phyloP scores from a whole-genome alignment of 2,888 invertebrate genomes.

The Drosophila emarginata region DNA sequence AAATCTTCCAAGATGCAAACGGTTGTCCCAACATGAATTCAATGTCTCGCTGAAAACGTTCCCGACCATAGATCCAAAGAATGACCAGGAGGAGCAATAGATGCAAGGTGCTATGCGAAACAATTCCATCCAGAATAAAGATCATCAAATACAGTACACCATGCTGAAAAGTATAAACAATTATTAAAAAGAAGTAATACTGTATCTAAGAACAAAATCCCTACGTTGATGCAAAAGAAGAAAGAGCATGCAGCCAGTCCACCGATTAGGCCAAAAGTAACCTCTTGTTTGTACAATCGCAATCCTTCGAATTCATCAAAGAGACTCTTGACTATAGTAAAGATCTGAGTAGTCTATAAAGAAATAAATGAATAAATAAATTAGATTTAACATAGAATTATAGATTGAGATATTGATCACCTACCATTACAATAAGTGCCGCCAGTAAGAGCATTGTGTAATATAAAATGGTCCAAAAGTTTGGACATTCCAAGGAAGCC shows the following conservation, averaged over 20 bases:
- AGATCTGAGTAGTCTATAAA: constrained; percentile 70
- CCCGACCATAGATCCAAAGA: constrained; percentile 91
- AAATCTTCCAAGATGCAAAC: constrained; percentile 83
- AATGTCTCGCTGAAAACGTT: constrained; percentile 86
- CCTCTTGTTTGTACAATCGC: constrained; percentile 57
- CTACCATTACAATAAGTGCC: constrained; percentile 89
- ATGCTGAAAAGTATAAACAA: constrained; percentile 48
- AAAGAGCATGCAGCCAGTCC: constrained; percentile 57
- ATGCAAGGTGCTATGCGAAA: constrained; percentile 70
- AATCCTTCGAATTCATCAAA: constrained; percentile 79
- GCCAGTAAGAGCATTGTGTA: constrained; percentile 89
- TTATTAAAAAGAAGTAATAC: too few species aligned
- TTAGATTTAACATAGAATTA: not conserved
- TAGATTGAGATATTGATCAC: constrained; percentile 54
- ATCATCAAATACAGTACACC: constrained; percentile 60
- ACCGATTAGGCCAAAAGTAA: constrained; percentile 57
- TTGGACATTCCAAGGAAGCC: constrained; percentile 83
- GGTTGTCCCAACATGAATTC: constrained; percentile 89
- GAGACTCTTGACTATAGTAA: constrained; percentile 68
- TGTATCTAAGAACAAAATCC: constrained; percentile 10
- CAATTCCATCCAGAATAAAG: constrained; percentile 52
- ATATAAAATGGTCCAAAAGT: constrained; percentile 89
- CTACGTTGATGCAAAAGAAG: constrained; percentile 77
- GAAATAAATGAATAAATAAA: too few species aligned
- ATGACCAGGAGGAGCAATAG: constrained; percentile 91